Evolutionary conservation across 2,113 vertebrate genomes (phyloP).

Genomic region (Pterocles orientalis): DNA sequence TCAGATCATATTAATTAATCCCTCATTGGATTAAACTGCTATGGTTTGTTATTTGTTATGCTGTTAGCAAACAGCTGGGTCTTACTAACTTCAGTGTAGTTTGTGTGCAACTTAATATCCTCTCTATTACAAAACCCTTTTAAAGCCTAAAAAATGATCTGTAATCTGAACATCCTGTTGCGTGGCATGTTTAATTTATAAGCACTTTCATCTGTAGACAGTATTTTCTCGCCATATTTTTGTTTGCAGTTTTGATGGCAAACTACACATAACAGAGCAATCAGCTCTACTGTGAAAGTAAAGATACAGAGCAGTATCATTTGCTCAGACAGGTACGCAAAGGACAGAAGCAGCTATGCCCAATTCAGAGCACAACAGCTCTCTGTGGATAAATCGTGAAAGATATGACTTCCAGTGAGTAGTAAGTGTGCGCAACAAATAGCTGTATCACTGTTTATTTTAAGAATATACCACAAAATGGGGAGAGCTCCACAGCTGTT

Average conservation of each 20-base stretch:
- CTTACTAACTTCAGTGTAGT: not conserved
- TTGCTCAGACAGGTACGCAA: not conserved
- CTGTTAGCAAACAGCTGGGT: not conserved
- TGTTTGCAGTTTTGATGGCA: not conserved
- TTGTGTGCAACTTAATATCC: slow-evolving; percentile 1
- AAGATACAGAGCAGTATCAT: not conserved
- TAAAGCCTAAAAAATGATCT: slow-evolving; percentile 27
- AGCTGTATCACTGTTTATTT: not conserved
- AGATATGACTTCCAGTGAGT: not conserved
- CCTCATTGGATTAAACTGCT: not conserved
- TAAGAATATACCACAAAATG: not conserved
- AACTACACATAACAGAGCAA: not conserved
- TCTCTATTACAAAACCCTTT: slow-evolving; percentile 36
- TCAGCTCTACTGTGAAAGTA: not conserved
- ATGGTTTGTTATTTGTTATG: not conserved
- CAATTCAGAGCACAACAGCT: not conserved
- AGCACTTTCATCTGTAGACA: not conserved
- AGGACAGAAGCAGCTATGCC: not conserved
- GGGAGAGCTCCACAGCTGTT: not conserved
- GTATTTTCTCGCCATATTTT: not conserved
- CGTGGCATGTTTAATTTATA: slow-evolving; percentile 35
- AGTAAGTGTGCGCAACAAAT: not conserved
- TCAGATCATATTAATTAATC: slow-evolving; percentile 10
- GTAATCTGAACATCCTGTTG: slow-evolving; percentile 31
- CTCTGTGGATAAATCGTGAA: not conserved